These are phyloP conservation scores for Romanogobio albipinnatus DNA, from an alignment of 2,113 vertebrate genomes.

Conservation along the genomic window DNA sequence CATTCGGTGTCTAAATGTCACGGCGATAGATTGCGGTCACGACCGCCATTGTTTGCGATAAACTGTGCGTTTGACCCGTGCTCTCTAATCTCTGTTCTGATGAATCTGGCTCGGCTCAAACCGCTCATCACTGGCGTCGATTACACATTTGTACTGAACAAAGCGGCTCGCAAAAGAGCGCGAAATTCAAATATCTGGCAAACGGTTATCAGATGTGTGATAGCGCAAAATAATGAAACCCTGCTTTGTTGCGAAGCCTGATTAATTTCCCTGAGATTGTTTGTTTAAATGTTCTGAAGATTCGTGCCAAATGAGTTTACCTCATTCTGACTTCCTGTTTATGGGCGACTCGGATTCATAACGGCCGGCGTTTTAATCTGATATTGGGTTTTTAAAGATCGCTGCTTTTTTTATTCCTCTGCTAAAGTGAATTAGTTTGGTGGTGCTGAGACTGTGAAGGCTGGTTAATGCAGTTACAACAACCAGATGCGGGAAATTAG, in stretches of 20 bases:
- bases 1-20: conserved; percentile 36
- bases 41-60: conserved; percentile 7
- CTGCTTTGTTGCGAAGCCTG: background rate
- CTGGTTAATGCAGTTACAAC: conserved; percentile 16
- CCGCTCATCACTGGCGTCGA: background rate
- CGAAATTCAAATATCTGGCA: conserved; percentile 26
- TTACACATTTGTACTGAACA: background rate
- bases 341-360: conserved; percentile 12
- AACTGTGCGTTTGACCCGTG: conserved; percentile 27
- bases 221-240: background rate
- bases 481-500: conserved; percentile 30
- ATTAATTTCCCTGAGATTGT: background rate
- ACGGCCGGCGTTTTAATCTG: conserved; percentile 32
- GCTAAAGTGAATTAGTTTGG: conserved; percentile 37
- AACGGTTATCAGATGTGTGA: conserved; percentile 12
- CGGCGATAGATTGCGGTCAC: background rate
- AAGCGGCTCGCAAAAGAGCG: background rate
- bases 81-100: background rate
- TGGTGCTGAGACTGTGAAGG: conserved; percentile 24
- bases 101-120: background rate
- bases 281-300: conserved; percentile 16
- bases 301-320: background rate
- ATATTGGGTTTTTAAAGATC: conserved; percentile 34
- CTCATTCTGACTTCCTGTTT: conserved; percentile 21
- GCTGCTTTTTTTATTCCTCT: conserved; percentile 25